Base-by-base conservation (phyloP, 2,797 vertebrate genomes). In the Pagetopsis macropterus region DNA sequence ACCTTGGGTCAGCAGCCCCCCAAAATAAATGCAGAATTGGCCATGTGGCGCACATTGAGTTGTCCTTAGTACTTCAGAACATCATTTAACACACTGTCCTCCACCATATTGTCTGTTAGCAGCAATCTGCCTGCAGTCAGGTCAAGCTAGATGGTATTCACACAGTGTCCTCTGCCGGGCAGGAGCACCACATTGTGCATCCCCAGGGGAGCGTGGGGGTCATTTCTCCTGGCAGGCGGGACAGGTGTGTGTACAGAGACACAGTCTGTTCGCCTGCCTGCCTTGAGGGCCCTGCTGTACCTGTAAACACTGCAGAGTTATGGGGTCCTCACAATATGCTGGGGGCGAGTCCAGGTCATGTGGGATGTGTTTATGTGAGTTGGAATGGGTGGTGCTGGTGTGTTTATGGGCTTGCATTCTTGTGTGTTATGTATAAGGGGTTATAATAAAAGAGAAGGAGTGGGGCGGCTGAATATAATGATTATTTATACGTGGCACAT, bases 251-350 rank as follows among this genome's bases (percentile, higher is more conserved):
- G 71, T 51, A 52, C 63, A 75, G 80, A 88, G 71, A 85, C 77
- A 66, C 83, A 75, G 81, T 80, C 86, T 86, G 87, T 76, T 65
- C 40, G 62, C 75, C 46, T 52, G 65, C 57, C 65, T 83, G 77
- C 84, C 87, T 85, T 17, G 6, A 81, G 86, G 87, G 78, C 69
- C 57, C 45, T 17, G 75, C 68, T 89, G 74, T 84, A 86, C 84
- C 83, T 85, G 86, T 91, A 90, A 92, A 89, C 84, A 89, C 62
- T 68, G 66, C 76, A 76, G 86, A 90, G 75, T 87, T 88, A 88
- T 84, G 56, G 80, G 81, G 78, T 81, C 81, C 57, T 76, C 48
- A 17, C 81, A 88, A 37, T 81, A 90, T 64, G 86, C 85, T 67
- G 70, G 67, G 83, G 87, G 84, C 90, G 89, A 83, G 73, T 77